Percentiles rank a stretch among this genome's conserved stretches.
These are phyloP conservation scores for Otocyon megalotis DNA, from an alignment of 2,113 vertebrate species.

Conservation along the genomic window DNA sequence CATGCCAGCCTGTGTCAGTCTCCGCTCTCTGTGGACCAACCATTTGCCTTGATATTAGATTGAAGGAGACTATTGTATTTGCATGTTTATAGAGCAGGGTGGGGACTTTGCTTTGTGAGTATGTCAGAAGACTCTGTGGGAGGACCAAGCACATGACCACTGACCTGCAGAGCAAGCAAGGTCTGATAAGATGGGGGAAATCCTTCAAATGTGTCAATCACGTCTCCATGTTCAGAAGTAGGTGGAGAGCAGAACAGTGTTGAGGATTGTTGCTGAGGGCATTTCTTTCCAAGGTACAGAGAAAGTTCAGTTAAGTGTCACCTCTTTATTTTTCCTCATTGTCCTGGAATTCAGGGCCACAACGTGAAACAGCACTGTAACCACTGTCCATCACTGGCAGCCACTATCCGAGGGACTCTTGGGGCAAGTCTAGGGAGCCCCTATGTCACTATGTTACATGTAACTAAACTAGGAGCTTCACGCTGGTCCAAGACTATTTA, in stretches of 20 bases:
- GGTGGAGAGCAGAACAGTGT: background rate
- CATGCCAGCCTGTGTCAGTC: background rate
- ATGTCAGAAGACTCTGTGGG: background rate
- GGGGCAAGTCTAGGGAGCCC: background rate
- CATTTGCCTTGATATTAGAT: background rate
- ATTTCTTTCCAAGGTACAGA: background rate
- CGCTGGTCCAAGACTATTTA: background rate
- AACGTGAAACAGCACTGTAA: background rate
- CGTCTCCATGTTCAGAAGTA: background rate
- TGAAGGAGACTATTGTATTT: background rate
- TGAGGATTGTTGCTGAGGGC: background rate
- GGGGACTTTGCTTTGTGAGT: background rate
- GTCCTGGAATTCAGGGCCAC: background rate
- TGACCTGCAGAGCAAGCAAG: background rate
- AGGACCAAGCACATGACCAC: background rate
- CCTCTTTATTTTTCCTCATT: background rate
- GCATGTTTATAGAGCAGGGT: rapidly evolving
- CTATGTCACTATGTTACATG: background rate
- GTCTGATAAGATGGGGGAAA: background rate
- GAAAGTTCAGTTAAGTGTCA: background rate
- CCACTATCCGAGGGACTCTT: background rate
- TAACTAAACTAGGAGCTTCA: background rate
- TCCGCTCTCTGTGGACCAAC: background rate
- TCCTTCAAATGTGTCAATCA: background rate
- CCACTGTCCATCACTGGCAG: background rate